These are phyloP conservation scores for Cerceris rybyensis DNA, from an alignment of 2,888 invertebrate species.

Conservation along the genomic window DNA sequence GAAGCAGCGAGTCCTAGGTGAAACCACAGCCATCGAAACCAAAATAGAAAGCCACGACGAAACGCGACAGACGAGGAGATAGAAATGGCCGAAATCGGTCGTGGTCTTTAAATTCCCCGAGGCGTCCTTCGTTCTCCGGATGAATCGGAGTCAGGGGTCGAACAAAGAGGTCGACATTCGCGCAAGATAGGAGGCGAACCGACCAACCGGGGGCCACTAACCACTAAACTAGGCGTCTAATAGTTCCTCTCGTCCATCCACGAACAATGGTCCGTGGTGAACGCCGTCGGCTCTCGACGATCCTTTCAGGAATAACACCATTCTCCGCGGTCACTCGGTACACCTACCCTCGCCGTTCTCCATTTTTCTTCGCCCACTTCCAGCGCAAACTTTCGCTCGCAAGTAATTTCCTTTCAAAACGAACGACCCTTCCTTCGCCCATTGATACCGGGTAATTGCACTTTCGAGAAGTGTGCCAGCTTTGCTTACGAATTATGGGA, in stretches of 20 bases:
- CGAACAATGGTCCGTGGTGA: constrained; percentile 67
- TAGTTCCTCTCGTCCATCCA: constrained; percentile 62
- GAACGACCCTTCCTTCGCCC: too few species aligned
- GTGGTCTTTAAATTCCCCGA: neutral
- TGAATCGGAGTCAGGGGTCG: constrained; percentile 27
- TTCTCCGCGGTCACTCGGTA: constrained; percentile 48
- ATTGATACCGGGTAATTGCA: too few species aligned
- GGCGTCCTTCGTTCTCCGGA: neutral
- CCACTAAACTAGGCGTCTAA: constrained; percentile 72
- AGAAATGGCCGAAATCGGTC: too few species aligned
- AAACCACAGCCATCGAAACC: too few species aligned
- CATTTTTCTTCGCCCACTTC: too few species aligned
- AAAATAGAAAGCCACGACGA: too few species aligned
- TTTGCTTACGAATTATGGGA: too few species aligned
- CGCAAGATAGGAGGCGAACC: constrained; percentile 43
- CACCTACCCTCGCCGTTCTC: constrained; percentile 23
- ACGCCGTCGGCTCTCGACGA: constrained; percentile 27
- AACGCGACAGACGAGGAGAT: too few species aligned
- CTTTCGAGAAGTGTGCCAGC: too few species aligned
- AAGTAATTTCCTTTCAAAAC: too few species aligned
- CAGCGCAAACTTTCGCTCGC: too few species aligned
- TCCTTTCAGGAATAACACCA: constrained; percentile 37
- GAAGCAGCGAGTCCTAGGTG: too few species aligned
- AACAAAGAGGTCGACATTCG: constrained; percentile 19
- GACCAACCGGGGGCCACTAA: constrained; percentile 63